Percentiles rank a stretch among this genome's conserved stretches.
phyloP scores from a whole-genome alignment of 2,797 vertebrate species.

The Delichon dasypus region DNA sequence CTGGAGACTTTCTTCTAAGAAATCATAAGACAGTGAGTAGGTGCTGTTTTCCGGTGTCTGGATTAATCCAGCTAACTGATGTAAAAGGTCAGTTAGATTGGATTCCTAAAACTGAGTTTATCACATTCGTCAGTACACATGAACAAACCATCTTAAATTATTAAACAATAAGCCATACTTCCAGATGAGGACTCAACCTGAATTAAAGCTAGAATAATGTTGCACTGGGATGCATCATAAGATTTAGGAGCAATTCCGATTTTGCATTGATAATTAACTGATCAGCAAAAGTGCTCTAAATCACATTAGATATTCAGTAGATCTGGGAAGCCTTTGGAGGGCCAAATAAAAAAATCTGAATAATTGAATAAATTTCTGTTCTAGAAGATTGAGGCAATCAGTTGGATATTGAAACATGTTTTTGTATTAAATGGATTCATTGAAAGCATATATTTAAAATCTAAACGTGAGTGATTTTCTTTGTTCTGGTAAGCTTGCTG shows the following conservation, averaged over 20 bases:
- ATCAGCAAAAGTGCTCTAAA: background rate
- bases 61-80: background rate
- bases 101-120: slow-evolving; percentile 4
- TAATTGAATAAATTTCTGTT: background rate
- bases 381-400: background rate
- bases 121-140: background rate
- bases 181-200: background rate
- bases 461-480: background rate
- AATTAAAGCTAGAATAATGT: background rate
- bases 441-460: background rate
- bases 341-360: background rate
- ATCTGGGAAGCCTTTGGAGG: background rate
- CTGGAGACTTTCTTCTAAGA: background rate
- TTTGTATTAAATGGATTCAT: background rate
- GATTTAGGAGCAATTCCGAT: background rate
- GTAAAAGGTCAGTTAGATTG: background rate
- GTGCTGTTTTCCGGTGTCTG: background rate
- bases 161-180: background rate
- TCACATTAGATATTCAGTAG: background rate
- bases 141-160: background rate
- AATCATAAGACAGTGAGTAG: background rate
- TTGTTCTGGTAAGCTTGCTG: background rate
- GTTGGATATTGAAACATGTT: background rate
- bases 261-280: background rate
- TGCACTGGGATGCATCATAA: background rate